These are phyloP conservation scores for Hybos culiciformis DNA, from an alignment of 2,888 invertebrate genomes.

Conservation along the genomic window DNA sequence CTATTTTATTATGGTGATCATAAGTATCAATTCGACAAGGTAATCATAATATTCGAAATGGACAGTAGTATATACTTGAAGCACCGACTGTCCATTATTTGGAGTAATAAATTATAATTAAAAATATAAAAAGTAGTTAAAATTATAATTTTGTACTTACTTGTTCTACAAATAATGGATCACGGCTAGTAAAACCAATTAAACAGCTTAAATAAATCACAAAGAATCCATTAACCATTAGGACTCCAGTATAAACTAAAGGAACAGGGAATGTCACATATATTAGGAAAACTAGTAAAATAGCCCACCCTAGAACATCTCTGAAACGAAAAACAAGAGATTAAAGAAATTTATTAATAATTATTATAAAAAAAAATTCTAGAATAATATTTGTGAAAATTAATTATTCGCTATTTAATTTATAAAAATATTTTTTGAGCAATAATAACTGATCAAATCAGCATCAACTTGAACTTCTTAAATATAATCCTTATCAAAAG, in stretches of 20 bases:
- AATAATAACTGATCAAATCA: neutral
- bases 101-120: too few relatives aligned
- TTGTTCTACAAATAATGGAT: constrained; percentile 39
- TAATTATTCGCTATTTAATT: neutral
- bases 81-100: too few relatives aligned
- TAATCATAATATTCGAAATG: too few relatives aligned
- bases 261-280: constrained; percentile 61
- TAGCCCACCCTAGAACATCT: constrained; percentile 56
- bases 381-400: neutral
- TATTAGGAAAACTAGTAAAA: constrained; percentile 56
- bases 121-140: too few relatives aligned
- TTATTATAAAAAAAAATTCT: neutral
- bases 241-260: constrained; percentile 43
- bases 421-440: neutral
- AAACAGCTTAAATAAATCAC: constrained; percentile 46
- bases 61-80: too few relatives aligned
- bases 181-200: constrained; percentile 41
- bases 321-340: constrained; percentile 26
- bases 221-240: constrained; percentile 46
- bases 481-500: neutral
- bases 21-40: too few relatives aligned
- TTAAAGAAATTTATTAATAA: neutral
- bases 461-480: neutral
- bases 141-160: constrained; percentile 24
- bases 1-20: too few relatives aligned